Evolutionary conservation across 2,797 vertebrate genomes (phyloP), one percentile per base, ranked within the genome.

Genomic region (Microhierax caerulescens): DNA sequence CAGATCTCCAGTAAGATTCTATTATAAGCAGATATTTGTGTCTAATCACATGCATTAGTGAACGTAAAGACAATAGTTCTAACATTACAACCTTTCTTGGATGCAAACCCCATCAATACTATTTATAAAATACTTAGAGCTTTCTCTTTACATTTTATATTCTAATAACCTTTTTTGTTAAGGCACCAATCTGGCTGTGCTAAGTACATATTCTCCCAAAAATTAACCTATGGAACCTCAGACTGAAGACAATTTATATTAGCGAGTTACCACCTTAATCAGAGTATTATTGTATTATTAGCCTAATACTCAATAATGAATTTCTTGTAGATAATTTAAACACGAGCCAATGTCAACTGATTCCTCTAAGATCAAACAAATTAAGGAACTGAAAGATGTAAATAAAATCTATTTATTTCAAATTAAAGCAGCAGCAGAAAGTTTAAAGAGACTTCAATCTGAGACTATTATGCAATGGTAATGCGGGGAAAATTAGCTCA

Each of bases 291-390:
- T 74, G 22, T 43, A 48, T 48, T 93, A 47, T 70, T 92, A 88
- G 60, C 36, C 59, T 79, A 82, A 65, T 75, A 60, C 27, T 85
- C 30, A 74, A 50, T 84, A 91, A 92, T 59, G 10, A 7, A 8
- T 79, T 95, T 65, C 56, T 92, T 78, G 51, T 61, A 91, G 73
- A 68, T 84, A 88, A 88, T 90, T 88, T 68, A 95, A 72, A 81
- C 70, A 56, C 39, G 17, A 88, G 81, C 50, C 65, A 72, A 51
- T 79, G 70, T 9, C 60, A 85, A 70, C 10, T 28, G 9, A 77
- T 74, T 80, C 37, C 37, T 24, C n/a, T 32, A 56, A 53, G 39
- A 90, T 32, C 13, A 90, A 89, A 73, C 48, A 67, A 90, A 90
- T 74, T 63, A 92, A 80, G 32, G 16, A 77, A 51, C 12, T 72